Base-by-base conservation (phyloP, 2,113 vertebrate species). In the Chionomys nivalis region DNA sequence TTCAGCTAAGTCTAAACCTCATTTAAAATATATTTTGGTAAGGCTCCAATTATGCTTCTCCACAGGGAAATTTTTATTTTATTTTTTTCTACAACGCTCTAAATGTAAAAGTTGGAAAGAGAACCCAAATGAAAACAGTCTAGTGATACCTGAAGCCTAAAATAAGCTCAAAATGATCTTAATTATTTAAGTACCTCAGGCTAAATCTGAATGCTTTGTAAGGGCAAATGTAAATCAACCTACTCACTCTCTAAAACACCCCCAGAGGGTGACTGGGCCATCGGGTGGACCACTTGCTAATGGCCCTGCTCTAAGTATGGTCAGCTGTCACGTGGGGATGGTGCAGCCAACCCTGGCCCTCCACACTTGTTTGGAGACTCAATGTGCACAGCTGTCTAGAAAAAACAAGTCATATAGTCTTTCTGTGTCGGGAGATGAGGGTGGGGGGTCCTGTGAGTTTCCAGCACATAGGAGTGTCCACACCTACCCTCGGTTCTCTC, bases 111-210 rank as follows among this genome's bases (percentile, higher is more conserved):
- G 9, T 65, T 76, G 88, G 70, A 82, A 81, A 88, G 83, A 90
- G 36, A 31, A 76, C 85, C 85, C 68, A 78, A 82, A 92, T 86
- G 65, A 90, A 95, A 96, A 93, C 19, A 91, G 79, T 36, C 36
- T n/a, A 52, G 44, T 93, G 81, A 88, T 73, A 89, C 39, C 85
- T 68, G 81, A 92, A 88, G 93, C 73, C 82, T 52, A 82, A 85
- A 95, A 68, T 85, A 97, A 98, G 87, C 76, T 68, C 63, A 16
- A 94, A 75, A 63, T 92, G 89, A 93, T 88, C 72, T 90, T 90
- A 86, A 86, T 52, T 77, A 94, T 76, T 11, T 42, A 89, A 96
- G 28, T 39, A 28, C 44, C 77, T 31, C 55, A 78, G 85, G 87
- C 85, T 90, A 90, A 75, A 21, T 92, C 81, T 1, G 11, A 88